These are phyloP conservation scores for Boloria selene DNA, from an alignment of 2,888 invertebrate genomes.

Conservation along the genomic window DNA sequence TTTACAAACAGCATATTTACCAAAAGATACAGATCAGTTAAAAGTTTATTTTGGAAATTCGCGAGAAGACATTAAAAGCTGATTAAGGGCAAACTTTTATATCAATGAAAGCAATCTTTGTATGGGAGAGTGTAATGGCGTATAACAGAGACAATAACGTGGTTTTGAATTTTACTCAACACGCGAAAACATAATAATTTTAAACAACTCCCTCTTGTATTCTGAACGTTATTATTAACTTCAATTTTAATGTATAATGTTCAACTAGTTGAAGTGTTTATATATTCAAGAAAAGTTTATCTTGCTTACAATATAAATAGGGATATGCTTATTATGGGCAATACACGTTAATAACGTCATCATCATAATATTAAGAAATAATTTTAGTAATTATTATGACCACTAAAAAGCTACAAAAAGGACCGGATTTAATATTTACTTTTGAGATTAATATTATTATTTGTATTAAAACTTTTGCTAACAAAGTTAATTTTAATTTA, in stretches of 20 bases:
- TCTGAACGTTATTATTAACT: not conserved
- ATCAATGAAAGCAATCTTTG: slow-evolving; percentile 17
- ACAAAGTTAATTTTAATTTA: no score
- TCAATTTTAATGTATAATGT: slow-evolving; percentile 7
- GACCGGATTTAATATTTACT: no score
- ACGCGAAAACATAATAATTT: slow-evolving; percentile 27
- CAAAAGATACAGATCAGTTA: not conserved
- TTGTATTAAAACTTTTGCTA: no score
- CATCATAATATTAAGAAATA: no score
- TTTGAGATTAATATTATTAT: no score
- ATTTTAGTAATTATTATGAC: no score
- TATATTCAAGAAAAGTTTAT: not conserved
- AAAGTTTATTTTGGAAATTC: slow-evolving; percentile 6
- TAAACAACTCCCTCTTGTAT: slow-evolving; percentile 5
- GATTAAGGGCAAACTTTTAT: slow-evolving; percentile 24
- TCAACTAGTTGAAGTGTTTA: not conserved
- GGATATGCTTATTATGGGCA: no score
- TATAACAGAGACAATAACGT: slow-evolving; percentile 47
- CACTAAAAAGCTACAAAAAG: no score
- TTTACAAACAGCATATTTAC: not conserved
- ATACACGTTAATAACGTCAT: no score
- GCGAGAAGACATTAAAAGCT: slow-evolving; percentile 24
- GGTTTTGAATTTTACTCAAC: slow-evolving; percentile 19
- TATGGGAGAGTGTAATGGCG: slow-evolving; percentile 42
- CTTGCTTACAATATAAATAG: not conserved